Evolutionary conservation across 1,140 invertebrate species (phyloP).

Genomic region (Scaptomyza montana): DNA sequence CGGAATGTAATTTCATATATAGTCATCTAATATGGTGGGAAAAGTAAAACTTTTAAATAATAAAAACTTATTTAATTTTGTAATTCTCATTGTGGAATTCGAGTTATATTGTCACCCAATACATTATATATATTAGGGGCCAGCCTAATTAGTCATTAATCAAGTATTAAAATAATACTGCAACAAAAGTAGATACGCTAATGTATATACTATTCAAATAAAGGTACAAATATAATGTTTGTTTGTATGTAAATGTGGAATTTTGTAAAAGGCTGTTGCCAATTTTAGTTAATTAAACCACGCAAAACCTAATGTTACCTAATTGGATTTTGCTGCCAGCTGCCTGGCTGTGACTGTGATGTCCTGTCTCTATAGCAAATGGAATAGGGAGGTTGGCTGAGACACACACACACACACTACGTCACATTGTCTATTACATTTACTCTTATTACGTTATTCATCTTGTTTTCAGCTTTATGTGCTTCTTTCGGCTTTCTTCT

Average conservation of each 20-base stretch:
- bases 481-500: slow-evolving; percentile 22
- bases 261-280: slow-evolving; percentile 24
- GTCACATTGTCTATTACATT: slow-evolving; percentile 41
- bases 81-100: too few species aligned
- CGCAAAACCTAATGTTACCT: slow-evolving; percentile 76
- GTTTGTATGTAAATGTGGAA: too few species aligned
- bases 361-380: slow-evolving; percentile 19
- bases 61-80: too few species aligned
- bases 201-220: too few species aligned
- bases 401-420: background rate
- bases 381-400: background rate
- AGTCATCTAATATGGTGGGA: too few species aligned
- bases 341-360: slow-evolving; percentile 31
- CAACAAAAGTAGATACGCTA: background rate
- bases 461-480: slow-evolving; percentile 48
- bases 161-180: background rate
- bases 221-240: too few species aligned
- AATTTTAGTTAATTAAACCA: slow-evolving; percentile 77
- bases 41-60: too few species aligned
- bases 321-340: slow-evolving; percentile 64
- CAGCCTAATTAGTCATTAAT: background rate
- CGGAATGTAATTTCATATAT: too few species aligned
- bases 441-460: slow-evolving; percentile 44
- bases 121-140: background rate
- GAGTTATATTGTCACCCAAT: background rate